phyloP scores from a whole-genome alignment of 2,113 vertebrate species.

The Dromaius novaehollandiae region DNA sequence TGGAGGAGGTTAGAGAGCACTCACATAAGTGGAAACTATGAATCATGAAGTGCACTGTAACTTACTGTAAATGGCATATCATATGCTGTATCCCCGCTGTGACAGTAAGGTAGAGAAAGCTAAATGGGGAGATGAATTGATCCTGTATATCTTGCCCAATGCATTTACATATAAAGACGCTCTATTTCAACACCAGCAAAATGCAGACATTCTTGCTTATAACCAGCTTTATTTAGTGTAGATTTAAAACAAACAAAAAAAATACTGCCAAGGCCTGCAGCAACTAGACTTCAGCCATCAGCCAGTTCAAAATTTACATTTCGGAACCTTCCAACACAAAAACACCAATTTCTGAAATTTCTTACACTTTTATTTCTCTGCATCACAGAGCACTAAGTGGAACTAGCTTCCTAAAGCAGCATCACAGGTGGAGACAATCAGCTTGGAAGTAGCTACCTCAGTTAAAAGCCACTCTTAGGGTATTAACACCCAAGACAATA shows the following conservation, averaged over 20 bases:
- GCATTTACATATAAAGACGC: constrained; percentile 36
- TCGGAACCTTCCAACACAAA: not conserved
- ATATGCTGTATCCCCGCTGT: not conserved
- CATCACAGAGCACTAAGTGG: not conserved
- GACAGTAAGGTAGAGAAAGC: not conserved
- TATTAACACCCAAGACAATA: not conserved
- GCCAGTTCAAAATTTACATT: not conserved
- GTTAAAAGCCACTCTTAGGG: not conserved
- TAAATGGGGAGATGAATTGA: not conserved
- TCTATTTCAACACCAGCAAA: constrained; percentile 18
- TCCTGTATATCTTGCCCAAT: not conserved
- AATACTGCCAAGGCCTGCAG: not conserved
- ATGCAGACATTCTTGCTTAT: not conserved
- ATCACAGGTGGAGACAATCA: not conserved
- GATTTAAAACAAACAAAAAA: not conserved
- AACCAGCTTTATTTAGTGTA: not conserved
- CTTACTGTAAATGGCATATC: not conserved
- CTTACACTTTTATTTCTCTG: not conserved
- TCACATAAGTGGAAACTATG: not conserved
- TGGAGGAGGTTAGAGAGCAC: not conserved
- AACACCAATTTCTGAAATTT: not conserved
- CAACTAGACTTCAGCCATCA: not conserved
- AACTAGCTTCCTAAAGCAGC: not conserved
- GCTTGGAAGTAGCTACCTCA: not conserved
- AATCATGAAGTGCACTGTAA: not conserved